phyloP scores from a whole-genome alignment of 23 tunicate genomes.

The Aplidium turbinatum region DNA sequence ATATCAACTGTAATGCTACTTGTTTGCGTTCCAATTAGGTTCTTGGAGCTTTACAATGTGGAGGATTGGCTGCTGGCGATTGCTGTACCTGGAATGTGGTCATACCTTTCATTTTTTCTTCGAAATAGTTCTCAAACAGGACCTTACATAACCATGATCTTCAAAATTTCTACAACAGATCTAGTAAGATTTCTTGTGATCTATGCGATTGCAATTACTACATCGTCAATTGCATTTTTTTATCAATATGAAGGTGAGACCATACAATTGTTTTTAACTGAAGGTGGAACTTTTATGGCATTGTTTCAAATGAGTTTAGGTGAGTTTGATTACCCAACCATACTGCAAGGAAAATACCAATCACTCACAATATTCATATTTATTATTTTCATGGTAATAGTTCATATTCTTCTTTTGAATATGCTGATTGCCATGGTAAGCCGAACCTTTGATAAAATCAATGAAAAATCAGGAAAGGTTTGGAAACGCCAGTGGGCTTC shows the following conservation, averaged over 20 bases:
- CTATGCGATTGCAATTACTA: slow-evolving; percentile 50
- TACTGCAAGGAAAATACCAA: slow-evolving; percentile 52
- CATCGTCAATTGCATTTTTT: slow-evolving; percentile 73
- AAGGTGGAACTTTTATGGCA: slow-evolving; percentile 66
- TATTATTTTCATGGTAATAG: slow-evolving; percentile 72
- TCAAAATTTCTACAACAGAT: slow-evolving; percentile 61
- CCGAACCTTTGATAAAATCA: slow-evolving; percentile 73
- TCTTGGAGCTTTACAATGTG: slow-evolving; percentile 51
- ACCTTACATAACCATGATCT: slow-evolving; percentile 83
- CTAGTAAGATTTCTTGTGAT: slow-evolving; percentile 68
- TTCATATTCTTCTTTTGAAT: slow-evolving; percentile 77
- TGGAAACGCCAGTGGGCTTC: slow-evolving; percentile 88
- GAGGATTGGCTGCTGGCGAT: slow-evolving; percentile 84
- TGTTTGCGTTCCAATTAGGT: slow-evolving; percentile 61
- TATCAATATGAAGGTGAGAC: slow-evolving; percentile 73
- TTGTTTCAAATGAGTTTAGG: slow-evolving; percentile 86
- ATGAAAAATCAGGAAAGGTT: slow-evolving; percentile 49
- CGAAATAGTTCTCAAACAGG: slow-evolving; percentile 62
- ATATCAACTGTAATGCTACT: slow-evolving; percentile 42
- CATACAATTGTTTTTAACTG: slow-evolving; percentile 51
- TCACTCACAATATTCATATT: slow-evolving; percentile 65
- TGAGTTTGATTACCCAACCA: slow-evolving; percentile 48
- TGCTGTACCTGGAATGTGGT: slow-evolving; percentile 85
- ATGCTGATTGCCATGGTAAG: slow-evolving; percentile 98
- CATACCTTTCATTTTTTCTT: slow-evolving; percentile 74